These are phyloP conservation scores for Alfaro cultratus DNA, from an alignment of 2,797 vertebrate genomes.

Conservation along the genomic window DNA sequence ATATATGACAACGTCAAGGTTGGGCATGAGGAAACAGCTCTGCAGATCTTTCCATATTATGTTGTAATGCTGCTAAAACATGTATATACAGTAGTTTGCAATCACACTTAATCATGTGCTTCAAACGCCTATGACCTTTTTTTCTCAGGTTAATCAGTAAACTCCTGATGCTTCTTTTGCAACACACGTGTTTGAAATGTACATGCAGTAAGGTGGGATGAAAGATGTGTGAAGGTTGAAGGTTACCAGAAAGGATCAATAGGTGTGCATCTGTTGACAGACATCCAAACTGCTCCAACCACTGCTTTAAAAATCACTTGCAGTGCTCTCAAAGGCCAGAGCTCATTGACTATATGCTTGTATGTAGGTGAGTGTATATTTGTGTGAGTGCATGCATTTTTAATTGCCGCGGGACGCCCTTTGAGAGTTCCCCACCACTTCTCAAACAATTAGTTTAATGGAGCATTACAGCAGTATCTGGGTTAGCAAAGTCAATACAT, in stretches of 20 bases:
- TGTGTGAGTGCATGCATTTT: conserved; percentile 43
- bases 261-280: conserved; percentile 39
- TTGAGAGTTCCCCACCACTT: conserved; percentile 60
- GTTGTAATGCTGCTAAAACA: neutral
- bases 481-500: conserved; percentile 74
- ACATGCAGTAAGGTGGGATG: conserved; percentile 21
- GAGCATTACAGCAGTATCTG: conserved; percentile 69
- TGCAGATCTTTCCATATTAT: conserved; percentile 6
- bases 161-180: conserved; percentile 8
- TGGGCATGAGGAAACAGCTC: conserved; percentile 2
- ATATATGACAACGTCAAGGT: conserved; percentile 41
- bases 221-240: conserved; percentile 41
- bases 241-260: conserved; percentile 62
- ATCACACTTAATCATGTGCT: conserved; percentile 11
- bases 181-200: conserved; percentile 30
- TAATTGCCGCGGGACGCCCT: conserved; percentile 60
- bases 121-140: conserved; percentile 3
- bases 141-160: neutral
- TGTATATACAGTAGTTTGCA: conserved; percentile 16
- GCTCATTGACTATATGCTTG: conserved; percentile 56
- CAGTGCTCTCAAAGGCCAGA: conserved; percentile 45
- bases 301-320: conserved; percentile 59
- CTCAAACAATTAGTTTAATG: conserved; percentile 78
- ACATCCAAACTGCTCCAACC: conserved; percentile 36
- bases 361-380: conserved; percentile 38